These are phyloP conservation scores for Recurvirostra avosetta DNA, from an alignment of 2,113 vertebrate species.

Conservation along the genomic window DNA sequence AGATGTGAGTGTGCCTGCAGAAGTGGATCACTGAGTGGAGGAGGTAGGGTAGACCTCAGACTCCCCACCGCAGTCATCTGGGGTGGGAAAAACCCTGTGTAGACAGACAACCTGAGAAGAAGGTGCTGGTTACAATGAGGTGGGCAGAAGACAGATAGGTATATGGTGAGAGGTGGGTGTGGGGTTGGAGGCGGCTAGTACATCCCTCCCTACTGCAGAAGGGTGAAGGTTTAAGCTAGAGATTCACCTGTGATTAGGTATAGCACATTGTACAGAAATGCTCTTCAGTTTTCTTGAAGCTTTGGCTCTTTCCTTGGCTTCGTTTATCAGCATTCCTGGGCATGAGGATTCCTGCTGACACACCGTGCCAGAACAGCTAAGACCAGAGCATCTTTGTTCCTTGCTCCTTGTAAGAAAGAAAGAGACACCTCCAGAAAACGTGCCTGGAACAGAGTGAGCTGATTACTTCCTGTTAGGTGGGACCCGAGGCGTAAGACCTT, in stretches of 20 bases:
- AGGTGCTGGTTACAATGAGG: background rate
- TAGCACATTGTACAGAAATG: background rate
- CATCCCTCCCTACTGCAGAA: background rate
- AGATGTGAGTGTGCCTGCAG: background rate
- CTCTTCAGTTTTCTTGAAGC: background rate
- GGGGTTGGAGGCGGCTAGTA: background rate
- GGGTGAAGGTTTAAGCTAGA: background rate
- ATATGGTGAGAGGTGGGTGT: background rate
- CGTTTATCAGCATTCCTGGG: background rate
- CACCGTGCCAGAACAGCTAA: background rate
- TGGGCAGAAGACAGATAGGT: background rate
- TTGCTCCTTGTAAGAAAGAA: background rate
- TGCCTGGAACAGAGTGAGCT: background rate
- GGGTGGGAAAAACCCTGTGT: background rate
- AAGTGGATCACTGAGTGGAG: background rate
- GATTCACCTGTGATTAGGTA: background rate
- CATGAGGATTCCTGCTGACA: background rate
- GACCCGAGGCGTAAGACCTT: background rate
- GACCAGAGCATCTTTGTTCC: background rate
- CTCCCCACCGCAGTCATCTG: background rate
- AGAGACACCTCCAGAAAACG: background rate
- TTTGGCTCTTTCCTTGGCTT: background rate
- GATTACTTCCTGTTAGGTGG: background rate
- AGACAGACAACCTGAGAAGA: background rate
- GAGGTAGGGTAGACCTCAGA: background rate